phyloP scores from a whole-genome alignment of 1,140 invertebrate genomes.

The Gryon sp. region DNA sequence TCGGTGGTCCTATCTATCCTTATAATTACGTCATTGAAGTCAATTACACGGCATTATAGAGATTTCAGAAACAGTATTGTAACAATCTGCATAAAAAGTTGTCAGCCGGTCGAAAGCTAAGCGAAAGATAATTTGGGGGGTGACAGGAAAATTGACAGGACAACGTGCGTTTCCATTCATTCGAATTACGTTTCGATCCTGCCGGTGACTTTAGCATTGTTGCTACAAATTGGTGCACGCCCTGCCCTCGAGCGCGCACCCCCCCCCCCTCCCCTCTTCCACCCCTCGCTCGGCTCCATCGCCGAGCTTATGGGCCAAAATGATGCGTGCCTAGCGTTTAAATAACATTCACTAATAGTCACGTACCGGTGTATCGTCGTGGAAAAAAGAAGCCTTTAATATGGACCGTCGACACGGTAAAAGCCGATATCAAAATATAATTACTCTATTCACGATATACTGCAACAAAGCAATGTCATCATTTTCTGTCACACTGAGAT shows the following conservation, averaged over 20 bases:
- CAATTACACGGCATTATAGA: constrained; percentile 40
- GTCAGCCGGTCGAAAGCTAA: constrained; percentile 65
- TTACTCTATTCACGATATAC: constrained; percentile 43
- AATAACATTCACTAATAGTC: constrained; percentile 67
- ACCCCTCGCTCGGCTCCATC: constrained; percentile 53
- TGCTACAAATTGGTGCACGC: constrained; percentile 79
- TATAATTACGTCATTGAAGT: constrained; percentile 36
- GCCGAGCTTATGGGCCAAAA: constrained; percentile 49
- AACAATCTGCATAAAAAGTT: constrained; percentile 62
- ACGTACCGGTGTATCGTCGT: constrained; percentile 56
- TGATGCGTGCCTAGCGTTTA: constrained; percentile 65
- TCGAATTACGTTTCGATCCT: constrained; percentile 79
- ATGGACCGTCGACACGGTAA: constrained; percentile 28
- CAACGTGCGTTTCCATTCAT: constrained; percentile 77
- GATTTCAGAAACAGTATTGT: constrained; percentile 55
- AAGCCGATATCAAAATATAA: constrained; percentile 61
- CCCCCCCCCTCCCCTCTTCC: constrained; percentile 69
- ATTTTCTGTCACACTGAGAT: constrained; percentile 9
- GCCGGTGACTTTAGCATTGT: constrained; percentile 79
- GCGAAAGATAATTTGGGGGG: constrained; percentile 76
- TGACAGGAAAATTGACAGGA: constrained; percentile 77
- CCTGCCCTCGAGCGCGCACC: constrained; percentile 70
- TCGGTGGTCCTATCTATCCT: constrained; percentile 14
- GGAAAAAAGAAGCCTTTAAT: constrained; percentile 44
- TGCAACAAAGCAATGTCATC: constrained; percentile 14